These are phyloP conservation scores for Oncorhynchus kisutch DNA, from an alignment of 2,113 vertebrate genomes.

Conservation along the genomic window DNA sequence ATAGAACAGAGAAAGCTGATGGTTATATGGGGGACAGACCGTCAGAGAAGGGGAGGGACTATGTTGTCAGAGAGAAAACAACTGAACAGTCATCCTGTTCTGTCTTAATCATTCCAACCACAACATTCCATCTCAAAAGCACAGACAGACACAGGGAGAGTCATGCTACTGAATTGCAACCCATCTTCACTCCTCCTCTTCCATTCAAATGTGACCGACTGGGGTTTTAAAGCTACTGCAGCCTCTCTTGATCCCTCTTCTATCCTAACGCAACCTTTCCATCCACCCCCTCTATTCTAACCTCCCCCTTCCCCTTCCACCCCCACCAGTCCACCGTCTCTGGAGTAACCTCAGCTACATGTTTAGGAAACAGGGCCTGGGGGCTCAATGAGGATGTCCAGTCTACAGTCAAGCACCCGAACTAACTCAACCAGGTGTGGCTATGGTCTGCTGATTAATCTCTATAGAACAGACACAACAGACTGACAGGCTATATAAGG, in stretches of 20 bases:
- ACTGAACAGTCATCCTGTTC: conserved; percentile 16
- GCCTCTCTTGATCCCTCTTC: neutral
- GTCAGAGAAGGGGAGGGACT: neutral
- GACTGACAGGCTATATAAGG: conserved; percentile 9
- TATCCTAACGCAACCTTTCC: too few species aligned
- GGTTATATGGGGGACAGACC: neutral
- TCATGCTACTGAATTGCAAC: neutral
- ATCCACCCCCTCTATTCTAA: neutral
- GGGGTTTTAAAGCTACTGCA: neutral
- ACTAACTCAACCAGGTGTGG: conserved; percentile 19
- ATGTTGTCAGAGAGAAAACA: neutral
- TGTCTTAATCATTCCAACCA: conserved; percentile 35
- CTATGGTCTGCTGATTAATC: conserved; percentile 45
- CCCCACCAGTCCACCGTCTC: conserved; percentile 39
- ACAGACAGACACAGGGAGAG: conserved; percentile 3
- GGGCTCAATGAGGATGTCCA: conserved; percentile 14
- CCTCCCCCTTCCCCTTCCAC: neutral
- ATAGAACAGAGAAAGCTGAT: neutral
- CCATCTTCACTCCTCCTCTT: neutral
- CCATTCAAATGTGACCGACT: neutral
- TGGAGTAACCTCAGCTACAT: conserved; percentile 67
- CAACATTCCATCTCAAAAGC: neutral
- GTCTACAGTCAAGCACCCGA: conserved; percentile 40
- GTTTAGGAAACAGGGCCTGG: conserved; percentile 49
- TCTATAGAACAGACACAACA: conserved; percentile 31